Evolutionary conservation across 2,888 invertebrate genomes (phyloP), one percentile per base, ranked within the genome.

Genomic region (Troides helena): DNA sequence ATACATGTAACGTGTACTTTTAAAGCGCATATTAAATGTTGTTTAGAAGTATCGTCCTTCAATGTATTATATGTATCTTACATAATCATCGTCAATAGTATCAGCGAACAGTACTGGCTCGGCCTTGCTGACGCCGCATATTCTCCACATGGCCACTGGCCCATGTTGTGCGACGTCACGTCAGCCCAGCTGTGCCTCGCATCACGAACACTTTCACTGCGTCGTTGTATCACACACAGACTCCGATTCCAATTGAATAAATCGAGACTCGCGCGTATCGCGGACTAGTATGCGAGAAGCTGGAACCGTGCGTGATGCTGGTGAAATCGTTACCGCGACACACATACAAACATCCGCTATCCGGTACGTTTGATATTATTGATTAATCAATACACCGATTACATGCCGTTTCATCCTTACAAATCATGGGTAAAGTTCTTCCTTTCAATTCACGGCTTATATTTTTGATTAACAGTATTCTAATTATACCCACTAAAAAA

Each of bases 131-230:
- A 90, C 88, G 85, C 91, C 90, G 83, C 92, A 92, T 79, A 91
- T 91, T 82, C 83, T 92, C 92, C 92, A 92, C 92, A 92, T 92
- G 88, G 89, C 87, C 91, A 92, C 91, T 91, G 85, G 84, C 88
- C 81, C 87, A 85, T 85, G 87, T 86, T 82, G 79, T 75, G 72
- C 77, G 78, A 83, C 85, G 85, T 85, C 86, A 85, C 83, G 73
- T 70, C 77, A 69, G 81, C 83, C 81, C 89, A 88, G 88, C 89
- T 88, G 88, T 83, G 83, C 82, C 79, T 78, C 80, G 79, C 88
- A 86, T 86, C 82, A 81, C 83, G 82, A 83, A 81, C 84, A 90
- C 91, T 91, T 90, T 91, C 91, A 86, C 90, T 88, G 77, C 77
- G 81, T 73, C 72, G 65, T 68, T 70, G 72, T 74, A 76, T 74